Percentiles rank a stretch among this genome's conserved stretches.
Conservation (phyloP, 2,888 invertebrate genomes). For the Piscicola geometra region DNA sequence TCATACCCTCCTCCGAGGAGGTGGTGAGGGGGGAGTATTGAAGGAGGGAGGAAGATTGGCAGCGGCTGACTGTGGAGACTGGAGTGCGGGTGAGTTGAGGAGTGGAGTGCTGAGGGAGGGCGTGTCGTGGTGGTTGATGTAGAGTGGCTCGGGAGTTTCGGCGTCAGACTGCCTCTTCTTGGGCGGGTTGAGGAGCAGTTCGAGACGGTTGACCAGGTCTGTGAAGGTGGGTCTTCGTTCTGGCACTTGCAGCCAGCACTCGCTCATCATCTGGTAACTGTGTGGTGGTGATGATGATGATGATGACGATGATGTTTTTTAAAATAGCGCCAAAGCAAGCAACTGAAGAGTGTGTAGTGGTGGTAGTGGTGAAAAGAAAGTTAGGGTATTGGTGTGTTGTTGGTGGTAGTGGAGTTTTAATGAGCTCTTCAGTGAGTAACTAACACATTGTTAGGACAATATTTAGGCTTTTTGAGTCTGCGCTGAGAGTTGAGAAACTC, state of each 20-base stretch:
- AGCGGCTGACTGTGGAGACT: no score
- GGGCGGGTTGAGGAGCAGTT: conserved; percentile 44
- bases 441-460: conserved; percentile 55
- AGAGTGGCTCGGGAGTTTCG: conserved; percentile 34
- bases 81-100: no score
- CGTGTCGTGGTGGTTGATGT: conserved; percentile 34
- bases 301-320: no score
- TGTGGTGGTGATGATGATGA: background rate
- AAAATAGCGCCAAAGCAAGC: no score
- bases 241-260: conserved; percentile 43
- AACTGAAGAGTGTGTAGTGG: background rate
- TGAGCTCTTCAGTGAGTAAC: conserved; percentile 11
- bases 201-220: conserved; percentile 45
- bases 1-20: no score
- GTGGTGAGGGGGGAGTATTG: no score
- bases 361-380: background rate
- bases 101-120: background rate
- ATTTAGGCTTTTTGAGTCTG: conserved; percentile 57
- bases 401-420: background rate
- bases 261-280: conserved; percentile 44
- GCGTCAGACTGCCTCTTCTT: conserved; percentile 26
- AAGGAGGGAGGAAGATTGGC: no score
- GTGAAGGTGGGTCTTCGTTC: conserved; percentile 42
- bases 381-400: background rate
- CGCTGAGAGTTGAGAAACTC: conserved; percentile 56